Evolutionary conservation across 2,113 vertebrate species (phyloP).

Genomic region (Pachyramphus minor): DNA sequence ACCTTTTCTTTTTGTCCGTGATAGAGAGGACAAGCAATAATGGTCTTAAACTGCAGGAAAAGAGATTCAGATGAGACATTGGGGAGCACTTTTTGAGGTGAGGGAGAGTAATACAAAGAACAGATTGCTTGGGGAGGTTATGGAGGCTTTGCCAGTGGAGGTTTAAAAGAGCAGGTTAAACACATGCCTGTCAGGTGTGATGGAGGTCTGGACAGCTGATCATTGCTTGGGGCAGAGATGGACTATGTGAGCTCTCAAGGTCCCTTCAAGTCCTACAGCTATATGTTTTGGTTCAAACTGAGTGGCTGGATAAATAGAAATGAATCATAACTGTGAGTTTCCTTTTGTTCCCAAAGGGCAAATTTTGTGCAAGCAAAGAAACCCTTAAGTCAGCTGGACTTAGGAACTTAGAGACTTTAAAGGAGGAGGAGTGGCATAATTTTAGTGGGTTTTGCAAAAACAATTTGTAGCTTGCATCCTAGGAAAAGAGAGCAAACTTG

Average conservation of each 20-base stretch:
- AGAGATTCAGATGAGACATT: conserved; percentile 43
- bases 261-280: background rate
- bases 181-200: conserved; percentile 25
- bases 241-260: background rate
- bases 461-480: background rate
- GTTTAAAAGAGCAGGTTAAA: conserved; percentile 27
- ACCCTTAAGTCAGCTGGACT: background rate
- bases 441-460: background rate
- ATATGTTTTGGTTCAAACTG: background rate
- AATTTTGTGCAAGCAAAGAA: background rate
- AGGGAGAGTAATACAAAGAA: background rate
- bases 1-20: background rate
- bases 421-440: background rate
- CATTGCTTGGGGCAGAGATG: background rate
- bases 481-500: background rate
- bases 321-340: background rate
- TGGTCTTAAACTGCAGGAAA: conserved; percentile 13
- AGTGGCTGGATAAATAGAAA: background rate
- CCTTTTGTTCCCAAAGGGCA: background rate
- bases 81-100: conserved; percentile 22
- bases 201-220: conserved; percentile 15
- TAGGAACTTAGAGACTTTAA: background rate
- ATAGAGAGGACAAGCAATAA: conserved; percentile 2
- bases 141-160: background rate
- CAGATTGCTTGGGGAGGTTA: conserved; percentile 14